Evolutionary conservation across 2,113 vertebrate genomes (phyloP), one percentile per base, ranked within the genome.

Genomic region (Pteropus alecto): DNA sequence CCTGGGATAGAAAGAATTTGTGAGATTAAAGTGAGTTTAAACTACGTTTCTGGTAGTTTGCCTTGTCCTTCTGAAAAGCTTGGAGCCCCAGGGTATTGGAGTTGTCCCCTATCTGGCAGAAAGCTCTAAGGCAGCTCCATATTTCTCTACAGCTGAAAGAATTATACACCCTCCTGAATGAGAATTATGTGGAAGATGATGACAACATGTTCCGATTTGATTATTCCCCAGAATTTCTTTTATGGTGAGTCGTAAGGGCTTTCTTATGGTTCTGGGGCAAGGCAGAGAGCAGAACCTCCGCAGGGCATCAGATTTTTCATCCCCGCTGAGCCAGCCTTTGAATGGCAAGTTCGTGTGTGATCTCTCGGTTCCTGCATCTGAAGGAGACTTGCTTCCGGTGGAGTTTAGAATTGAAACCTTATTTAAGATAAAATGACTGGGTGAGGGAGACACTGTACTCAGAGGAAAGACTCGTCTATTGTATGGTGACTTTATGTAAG

Each of bases 151-250:
- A 99, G 99, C 99, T 99, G 65, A 99, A 99, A 73, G 99, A 99
- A 98, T 99, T 99, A 12, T 99, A 99, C 96, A 99, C 99, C 0
- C 99, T 99, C 46, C 99, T 99, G 87, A 99, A 99, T 0, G 99
- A 99, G 98, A 99, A 99, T 98, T 99, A 99, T 0, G 99, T 99
- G 97, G 99, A 99, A 97, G 99, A 99, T 7, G 99, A 99, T 1
- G 99, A 99, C 98, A 99, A 99, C 98, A 99, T 99, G 99, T 99
- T 99, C 98, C 99, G 99, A 9, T 99, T 99, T 93, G 99, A 99
- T 98, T 99, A 99, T 98, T 99, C 99, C 0, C 99, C 99, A 0
- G 99, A 99, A 94, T 99, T 99, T 97, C 99, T 99, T 89, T 98
- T 99, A 91, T 99, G 99, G 99, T 99, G 98, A 99, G 98, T 98